Evolutionary conservation across 2,113 vertebrate species (phyloP), one percentile per base, ranked within the genome.

Genomic region (Crypturellus undulatus): DNA sequence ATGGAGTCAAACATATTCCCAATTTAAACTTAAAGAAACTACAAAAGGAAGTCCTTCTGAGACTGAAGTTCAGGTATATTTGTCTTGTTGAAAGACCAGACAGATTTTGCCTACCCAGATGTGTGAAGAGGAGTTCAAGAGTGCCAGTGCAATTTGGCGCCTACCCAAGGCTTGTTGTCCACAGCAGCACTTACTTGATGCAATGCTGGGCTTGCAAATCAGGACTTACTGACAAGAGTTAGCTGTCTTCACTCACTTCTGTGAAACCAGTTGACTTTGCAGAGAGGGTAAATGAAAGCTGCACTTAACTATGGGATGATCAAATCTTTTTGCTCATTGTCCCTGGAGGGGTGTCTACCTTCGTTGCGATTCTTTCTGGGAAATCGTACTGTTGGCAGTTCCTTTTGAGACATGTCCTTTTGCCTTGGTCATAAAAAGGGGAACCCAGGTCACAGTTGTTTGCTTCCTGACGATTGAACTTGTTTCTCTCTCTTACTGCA

Each of bases 31-130:
- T n/a, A 28, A 45, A 60, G 59, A 64, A 77, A 3, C 11, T 11
- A 24, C n/a, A 71, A 15, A 15, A 65, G 45, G 22, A 17, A 0
- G 0, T 36, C 16, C 60, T 64, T 56, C n/a, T 10, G 72, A 38
- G n/a, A 14, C 45, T 42, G 32, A 5, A 28, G 11, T 12, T 49
- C 60, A 43, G 7, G 21, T 28, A 3, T 25, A 4, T 6, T 49
- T 84, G 70, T 78, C 58, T 47, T 36, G 42, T 28, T 49, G 10
- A 26, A 86, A 65, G 7, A 54, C 18, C 43, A 49, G 36, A 4
- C 49, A 45, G 36, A 4, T 6, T 15, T 16, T 54, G 43, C 51
- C 87, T 34, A 1, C 18, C 0, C 2, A 42, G 73, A 8, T 3
- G 4, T 19, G 18, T 14, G 8, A 40, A 70, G 62, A 36, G 65